Evolutionary conservation across 2,888 invertebrate species (phyloP), one percentile per base, ranked within the genome.

Genomic region (Yponomeuta sedellus): DNA sequence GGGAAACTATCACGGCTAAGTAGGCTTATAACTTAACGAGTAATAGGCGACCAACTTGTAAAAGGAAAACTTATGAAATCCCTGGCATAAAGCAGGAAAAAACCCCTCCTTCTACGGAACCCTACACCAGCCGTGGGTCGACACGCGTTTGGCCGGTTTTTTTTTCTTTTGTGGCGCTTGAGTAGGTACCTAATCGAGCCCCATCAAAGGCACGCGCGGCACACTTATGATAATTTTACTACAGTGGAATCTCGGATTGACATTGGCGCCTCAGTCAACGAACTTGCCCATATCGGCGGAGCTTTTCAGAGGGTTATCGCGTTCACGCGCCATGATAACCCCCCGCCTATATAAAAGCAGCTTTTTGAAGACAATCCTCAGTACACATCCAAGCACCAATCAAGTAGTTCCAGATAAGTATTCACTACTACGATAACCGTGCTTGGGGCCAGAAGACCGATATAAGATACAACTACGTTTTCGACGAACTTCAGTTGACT

Each of bases 201-300:
- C 34, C 8, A 2, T 3, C 8, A 34, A 34, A 12, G 59, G 65
- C 65, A 25, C 57, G 64, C 56, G 64, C 64, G 25, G 19, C 34
- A 25, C 40, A 34, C 12, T 39, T 52, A 40, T 59, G 88, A 88
- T 88, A 86, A 88, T 79, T 87, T 88, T 89, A 89, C 88, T 88
- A 88, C 78, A 78, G 80, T 78, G 77, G 76, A 39, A 76, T 10
- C 57, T 57, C 56, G 74, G 73, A 73, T 75, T 87, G 89, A 89
- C 88, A 89, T 90, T 89, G 89, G 81, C 74, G 68, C 68, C 70
- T 40, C 88, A 87, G 88, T 90, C 89, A 89, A 86, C 88, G 90
- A 90, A 88, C 90, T 77, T 78, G 70, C 64, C 67, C 64, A 64
- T 79, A 80, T 80, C 81, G 72, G 75, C 75, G 44, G 34, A 56